These are phyloP conservation scores for Cervus canadensis DNA, from an alignment of 2,113 vertebrate species.

Conservation along the genomic window DNA sequence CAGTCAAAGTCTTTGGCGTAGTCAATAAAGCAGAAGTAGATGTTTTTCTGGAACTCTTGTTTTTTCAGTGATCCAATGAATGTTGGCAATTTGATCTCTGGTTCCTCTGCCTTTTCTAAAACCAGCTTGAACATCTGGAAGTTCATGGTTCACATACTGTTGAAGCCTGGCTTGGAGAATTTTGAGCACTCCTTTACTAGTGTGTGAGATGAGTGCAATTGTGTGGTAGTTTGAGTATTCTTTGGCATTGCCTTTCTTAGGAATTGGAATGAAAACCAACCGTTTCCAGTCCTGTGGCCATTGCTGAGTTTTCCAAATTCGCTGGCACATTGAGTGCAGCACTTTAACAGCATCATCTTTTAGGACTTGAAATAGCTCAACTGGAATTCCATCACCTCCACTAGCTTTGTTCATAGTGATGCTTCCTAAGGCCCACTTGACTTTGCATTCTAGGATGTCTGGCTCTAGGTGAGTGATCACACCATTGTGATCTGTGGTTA, in stretches of 20 bases:
- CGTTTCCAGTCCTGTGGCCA: neutral
- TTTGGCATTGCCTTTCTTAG: neutral
- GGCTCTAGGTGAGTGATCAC: neutral
- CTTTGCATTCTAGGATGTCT: neutral
- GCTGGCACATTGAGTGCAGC: neutral
- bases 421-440: neutral
- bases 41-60: neutral
- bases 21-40: neutral
- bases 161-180: neutral
- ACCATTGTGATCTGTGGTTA: neutral
- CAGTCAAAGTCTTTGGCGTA: neutral
- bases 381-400: neutral
- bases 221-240: accelerated
- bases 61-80: neutral
- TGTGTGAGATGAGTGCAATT: neutral
- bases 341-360: neutral
- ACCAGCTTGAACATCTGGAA: neutral
- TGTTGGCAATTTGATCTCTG: neutral
- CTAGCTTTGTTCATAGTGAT: neutral
- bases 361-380: neutral
- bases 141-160: neutral
- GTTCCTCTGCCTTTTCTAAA: neutral
- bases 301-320: neutral
- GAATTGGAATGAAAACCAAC: neutral
- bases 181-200: neutral